Evolutionary conservation across 2,888 invertebrate species (phyloP).

Genomic region (Glyphotaelius pellucidus): DNA sequence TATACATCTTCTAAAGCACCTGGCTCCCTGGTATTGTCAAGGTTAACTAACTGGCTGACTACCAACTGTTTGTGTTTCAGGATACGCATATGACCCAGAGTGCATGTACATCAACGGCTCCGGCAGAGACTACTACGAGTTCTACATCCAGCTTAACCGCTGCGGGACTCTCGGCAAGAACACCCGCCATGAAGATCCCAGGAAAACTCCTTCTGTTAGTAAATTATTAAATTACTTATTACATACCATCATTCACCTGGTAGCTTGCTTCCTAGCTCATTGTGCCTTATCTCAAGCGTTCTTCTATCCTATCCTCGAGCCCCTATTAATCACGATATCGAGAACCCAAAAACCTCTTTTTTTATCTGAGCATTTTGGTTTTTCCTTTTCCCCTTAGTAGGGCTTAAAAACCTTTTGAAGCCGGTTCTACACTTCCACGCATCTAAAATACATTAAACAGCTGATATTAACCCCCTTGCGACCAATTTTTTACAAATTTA

Average conservation of each 20-base stretch:
- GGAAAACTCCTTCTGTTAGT: conserved; percentile 91
- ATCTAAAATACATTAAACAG: too few species aligned
- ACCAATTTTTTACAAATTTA: too few species aligned
- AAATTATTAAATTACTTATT: neutral
- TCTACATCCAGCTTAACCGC: conserved; percentile 93
- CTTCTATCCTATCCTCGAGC: too few species aligned
- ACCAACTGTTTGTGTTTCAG: conserved; percentile 72
- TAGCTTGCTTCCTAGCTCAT: too few species aligned
- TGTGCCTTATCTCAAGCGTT: too few species aligned
- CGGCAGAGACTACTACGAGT: conserved; percentile 94
- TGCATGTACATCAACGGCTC: conserved; percentile 97
- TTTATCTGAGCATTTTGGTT: too few species aligned
- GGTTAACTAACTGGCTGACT: neutral
- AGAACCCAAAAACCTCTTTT: too few species aligned
- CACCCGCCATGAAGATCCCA: conserved; percentile 89
- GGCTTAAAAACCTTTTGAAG: too few species aligned
- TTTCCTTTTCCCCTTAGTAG: too few species aligned
- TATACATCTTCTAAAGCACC: neutral
- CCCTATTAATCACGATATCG: too few species aligned
- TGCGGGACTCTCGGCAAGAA: conserved; percentile 95
- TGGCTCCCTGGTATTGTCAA: neutral
- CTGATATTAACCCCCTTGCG: too few species aligned
- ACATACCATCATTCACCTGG: neutral
- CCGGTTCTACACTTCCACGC: too few species aligned
- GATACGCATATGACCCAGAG: conserved; percentile 95